phyloP scores from a whole-genome alignment of 2,888 invertebrate genomes.

The Phrixothrix hirtus region DNA sequence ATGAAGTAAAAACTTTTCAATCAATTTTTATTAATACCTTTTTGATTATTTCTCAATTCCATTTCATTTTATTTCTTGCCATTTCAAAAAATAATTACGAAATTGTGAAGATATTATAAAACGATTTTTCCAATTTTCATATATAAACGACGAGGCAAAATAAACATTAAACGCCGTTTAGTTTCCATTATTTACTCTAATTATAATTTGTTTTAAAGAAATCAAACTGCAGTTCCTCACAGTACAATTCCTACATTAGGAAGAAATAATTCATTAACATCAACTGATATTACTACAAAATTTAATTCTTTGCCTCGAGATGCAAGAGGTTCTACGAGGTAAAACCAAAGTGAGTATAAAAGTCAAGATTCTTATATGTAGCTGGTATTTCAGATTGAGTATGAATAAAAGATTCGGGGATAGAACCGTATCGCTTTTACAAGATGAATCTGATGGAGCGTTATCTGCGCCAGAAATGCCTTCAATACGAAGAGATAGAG shows the following conservation, averaged over 20 bases:
- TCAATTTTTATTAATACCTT: no score
- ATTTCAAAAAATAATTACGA: not conserved
- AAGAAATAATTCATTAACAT: constrained; percentile 56
- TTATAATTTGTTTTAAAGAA: constrained; percentile 38
- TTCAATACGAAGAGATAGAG: constrained; percentile 65
- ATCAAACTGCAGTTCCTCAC: constrained; percentile 54
- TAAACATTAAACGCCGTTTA: no score
- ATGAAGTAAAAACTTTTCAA: no score
- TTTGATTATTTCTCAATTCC: constrained; percentile 1
- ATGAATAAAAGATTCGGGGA: constrained; percentile 59
- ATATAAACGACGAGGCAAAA: no score
- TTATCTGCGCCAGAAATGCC: constrained; percentile 82
- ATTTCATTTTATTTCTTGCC: not conserved
- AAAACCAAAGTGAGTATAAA: no score
- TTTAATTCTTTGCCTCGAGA: constrained; percentile 76
- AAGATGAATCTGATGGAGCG: constrained; percentile 80
- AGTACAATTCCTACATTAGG: constrained; percentile 56
- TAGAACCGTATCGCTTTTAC: constrained; percentile 60
- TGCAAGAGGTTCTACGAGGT: constrained; percentile 66
- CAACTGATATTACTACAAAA: constrained; percentile 67
- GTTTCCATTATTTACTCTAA: not conserved
- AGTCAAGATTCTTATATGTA: no score
- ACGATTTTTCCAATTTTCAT: not conserved
- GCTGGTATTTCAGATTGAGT: constrained; percentile 54
- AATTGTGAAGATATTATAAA: no score